A percentile compares a stretch with the other conserved stretches of the same genome.
Evolutionary conservation across 2,888 invertebrate species (phyloP).

Genomic region (Agriopis marginaria): DNA sequence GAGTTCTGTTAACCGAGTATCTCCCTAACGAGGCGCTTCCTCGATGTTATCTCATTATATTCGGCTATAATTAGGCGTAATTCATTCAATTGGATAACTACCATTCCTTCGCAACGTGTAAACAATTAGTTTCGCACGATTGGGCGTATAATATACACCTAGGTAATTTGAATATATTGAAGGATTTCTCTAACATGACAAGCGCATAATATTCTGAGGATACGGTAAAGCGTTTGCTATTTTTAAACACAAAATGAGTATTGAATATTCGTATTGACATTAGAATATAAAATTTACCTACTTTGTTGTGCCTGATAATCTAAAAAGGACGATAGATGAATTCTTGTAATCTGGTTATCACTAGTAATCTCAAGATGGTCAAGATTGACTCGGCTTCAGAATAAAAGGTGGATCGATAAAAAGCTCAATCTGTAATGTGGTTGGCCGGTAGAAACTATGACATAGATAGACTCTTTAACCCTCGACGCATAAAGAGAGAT

Average conservation of each 20-base stretch:
- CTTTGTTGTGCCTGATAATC: not conserved
- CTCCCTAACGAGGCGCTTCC: slow-evolving; percentile 16
- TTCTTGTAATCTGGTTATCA: not conserved
- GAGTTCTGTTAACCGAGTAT: not conserved
- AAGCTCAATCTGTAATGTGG: too few relatives aligned
- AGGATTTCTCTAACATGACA: slow-evolving; percentile 13
- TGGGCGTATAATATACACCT: slow-evolving; percentile 9
- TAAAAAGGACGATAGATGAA: too few relatives aligned
- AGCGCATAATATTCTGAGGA: not conserved
- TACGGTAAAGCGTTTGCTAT: slow-evolving; percentile 2
- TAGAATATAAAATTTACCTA: not conserved
- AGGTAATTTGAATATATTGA: slow-evolving; percentile 28
- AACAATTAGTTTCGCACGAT: slow-evolving; percentile 34
- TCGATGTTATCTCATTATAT: slow-evolving; percentile 27
- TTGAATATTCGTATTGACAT: not conserved
- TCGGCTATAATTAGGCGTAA: slow-evolving; percentile 39
- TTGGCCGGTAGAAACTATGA: too few relatives aligned
- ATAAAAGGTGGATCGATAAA: too few relatives aligned
- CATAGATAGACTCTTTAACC: too few relatives aligned
- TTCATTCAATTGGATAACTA: slow-evolving; percentile 46
- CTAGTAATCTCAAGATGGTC: too few relatives aligned
- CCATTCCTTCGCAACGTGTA: slow-evolving; percentile 16
- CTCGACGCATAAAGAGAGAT: too few relatives aligned
- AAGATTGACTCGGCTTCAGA: too few relatives aligned
- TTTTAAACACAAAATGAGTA: not conserved